These are phyloP conservation scores for Bombus haemorrhoidalis DNA, from an alignment of 1,140 invertebrate species.

Conservation along the genomic window DNA sequence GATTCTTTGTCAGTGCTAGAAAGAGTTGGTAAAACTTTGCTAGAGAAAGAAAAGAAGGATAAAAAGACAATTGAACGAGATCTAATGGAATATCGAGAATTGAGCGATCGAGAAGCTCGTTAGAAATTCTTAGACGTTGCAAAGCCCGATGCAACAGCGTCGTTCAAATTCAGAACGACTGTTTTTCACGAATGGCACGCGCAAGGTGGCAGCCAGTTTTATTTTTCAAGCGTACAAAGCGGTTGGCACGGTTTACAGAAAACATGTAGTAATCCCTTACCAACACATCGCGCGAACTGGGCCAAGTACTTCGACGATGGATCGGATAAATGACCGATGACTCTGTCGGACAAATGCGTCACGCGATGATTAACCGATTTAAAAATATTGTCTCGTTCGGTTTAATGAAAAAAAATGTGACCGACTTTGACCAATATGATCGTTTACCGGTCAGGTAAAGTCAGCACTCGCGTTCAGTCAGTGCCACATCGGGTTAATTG, in stretches of 20 bases:
- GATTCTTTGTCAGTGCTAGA: not conserved
- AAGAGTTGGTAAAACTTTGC: not conserved
- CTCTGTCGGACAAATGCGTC: slow-evolving; percentile 70
- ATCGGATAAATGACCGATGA: slow-evolving; percentile 74
- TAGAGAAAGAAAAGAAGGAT: not conserved
- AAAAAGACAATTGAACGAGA: too few species aligned
- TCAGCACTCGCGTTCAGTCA: too few species aligned
- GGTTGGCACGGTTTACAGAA: slow-evolving; percentile 71
- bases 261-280: slow-evolving; percentile 74
- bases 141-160: not conserved
- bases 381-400: not conserved
- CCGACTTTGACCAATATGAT: not conserved
- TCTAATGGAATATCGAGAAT: not conserved
- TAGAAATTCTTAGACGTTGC: not conserved
- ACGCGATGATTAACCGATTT: slow-evolving; percentile 45
- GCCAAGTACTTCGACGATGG: slow-evolving; percentile 78
- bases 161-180: slow-evolving; percentile 56
- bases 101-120: not conserved
- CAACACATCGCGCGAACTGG: slow-evolving; percentile 71
- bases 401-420: not conserved
- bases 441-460: not conserved
- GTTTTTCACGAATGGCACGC: slow-evolving; percentile 36
- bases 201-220: slow-evolving; percentile 57
- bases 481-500: slow-evolving; percentile 2
- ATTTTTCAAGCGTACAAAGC: slow-evolving; percentile 48